Conservation (phyloP, 2,113 vertebrate species). For the Macquaria australasica region DNA sequence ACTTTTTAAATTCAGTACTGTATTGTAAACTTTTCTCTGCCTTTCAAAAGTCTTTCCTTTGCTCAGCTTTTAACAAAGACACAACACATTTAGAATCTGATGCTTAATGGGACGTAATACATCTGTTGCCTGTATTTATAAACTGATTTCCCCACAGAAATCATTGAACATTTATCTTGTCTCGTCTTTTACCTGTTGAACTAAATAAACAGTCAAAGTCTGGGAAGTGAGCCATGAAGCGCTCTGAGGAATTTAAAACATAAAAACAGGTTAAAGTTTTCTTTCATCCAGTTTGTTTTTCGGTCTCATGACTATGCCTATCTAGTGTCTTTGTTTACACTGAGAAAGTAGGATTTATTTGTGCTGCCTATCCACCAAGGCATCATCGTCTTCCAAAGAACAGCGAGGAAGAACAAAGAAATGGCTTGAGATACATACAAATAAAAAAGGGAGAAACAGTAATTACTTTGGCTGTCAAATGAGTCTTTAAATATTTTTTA, state of each 20-base stretch:
- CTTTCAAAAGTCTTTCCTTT: conserved; percentile 48
- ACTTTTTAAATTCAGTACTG: not conserved
- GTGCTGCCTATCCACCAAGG: conserved; percentile 49
- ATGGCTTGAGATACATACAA: conserved; percentile 28
- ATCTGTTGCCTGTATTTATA: conserved; percentile 38
- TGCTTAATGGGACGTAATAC: conserved; percentile 22
- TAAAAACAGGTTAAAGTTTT: conserved; percentile 47
- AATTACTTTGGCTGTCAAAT: conserved; percentile 58
- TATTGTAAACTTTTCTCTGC: conserved; percentile 16
- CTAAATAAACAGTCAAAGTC: conserved; percentile 39
- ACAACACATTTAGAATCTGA: conserved; percentile 14
- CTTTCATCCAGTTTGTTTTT: conserved; percentile 63
- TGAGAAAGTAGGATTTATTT: conserved; percentile 47
- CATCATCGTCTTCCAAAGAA: conserved; percentile 28
- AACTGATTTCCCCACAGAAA: conserved; percentile 51
- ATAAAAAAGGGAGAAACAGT: conserved; percentile 20
- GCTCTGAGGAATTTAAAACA: conserved; percentile 53
- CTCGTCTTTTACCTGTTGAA: conserved; percentile 49
- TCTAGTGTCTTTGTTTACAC: conserved; percentile 58
- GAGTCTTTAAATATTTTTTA: conserved; percentile 11
- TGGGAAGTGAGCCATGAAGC: conserved; percentile 39
- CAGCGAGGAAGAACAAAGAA: conserved; percentile 41
- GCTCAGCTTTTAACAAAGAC: conserved; percentile 34
- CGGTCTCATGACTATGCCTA: conserved; percentile 36
- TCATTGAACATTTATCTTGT: conserved; percentile 27